Base-by-base conservation (phyloP, 2,888 invertebrate genomes). In the Anticlea derivata region DNA sequence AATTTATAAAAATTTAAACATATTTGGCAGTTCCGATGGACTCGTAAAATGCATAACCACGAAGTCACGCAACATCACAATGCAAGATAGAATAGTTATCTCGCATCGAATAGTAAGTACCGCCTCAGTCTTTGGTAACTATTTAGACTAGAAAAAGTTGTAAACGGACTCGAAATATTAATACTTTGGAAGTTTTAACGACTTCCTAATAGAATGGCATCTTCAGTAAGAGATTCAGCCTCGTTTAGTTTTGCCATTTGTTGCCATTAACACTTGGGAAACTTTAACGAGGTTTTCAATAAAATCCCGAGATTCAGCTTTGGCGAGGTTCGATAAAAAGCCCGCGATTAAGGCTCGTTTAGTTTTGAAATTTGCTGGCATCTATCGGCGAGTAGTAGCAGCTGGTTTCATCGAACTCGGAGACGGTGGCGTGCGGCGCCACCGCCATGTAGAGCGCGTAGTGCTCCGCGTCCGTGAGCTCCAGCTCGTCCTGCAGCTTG, bases 321-420 rank as follows among this genome's bases (percentile, higher is more conserved):
- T n/a, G n/a, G n/a, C n/a, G n/a, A n/a, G n/a, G n/a, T n/a, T n/a
- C n/a, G n/a, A n/a, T n/a, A n/a, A n/a, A n/a, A n/a, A n/a, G n/a
- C n/a, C n/a, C n/a, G n/a, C n/a, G n/a, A n/a, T n/a, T n/a, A n/a
- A n/a, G n/a, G n/a, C n/a, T n/a, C n/a, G n/a, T 34, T 45, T 52
- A 55, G 17, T 78, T 80, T 24, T 83, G 89, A 65, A 94, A 94
- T 77, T 94, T 94, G 39, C 94, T 94, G 41, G 93, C 95, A 77
- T 97, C 96, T 3, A 97, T 94, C 6, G 96, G 95, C 24, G 96
- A 95, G 74, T 97, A 97, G 75, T 96, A 96, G 78, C 95, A 96
- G 33, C 96, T 96, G 71, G 94, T 94, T 67, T 97, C 97, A 62
- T 97, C 97, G 73, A 97, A 97, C 78, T 97, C 97, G 6, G 96